phyloP scores from a whole-genome alignment of 2,113 vertebrate species.

The Paedocypris sp. region DNA sequence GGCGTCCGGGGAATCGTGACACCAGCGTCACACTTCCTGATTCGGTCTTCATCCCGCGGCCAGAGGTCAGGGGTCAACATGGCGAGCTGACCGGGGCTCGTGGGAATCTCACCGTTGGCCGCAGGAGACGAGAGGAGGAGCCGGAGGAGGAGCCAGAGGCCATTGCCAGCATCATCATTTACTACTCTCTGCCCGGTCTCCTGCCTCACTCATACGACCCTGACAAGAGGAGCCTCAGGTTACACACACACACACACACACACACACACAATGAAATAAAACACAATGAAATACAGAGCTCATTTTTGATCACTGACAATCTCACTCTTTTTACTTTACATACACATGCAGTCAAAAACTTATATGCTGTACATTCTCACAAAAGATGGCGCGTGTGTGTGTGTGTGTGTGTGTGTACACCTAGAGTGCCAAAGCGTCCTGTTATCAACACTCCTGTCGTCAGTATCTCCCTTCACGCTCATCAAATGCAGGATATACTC shows the following conservation, averaged over 20 bases:
- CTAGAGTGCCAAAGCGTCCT: constrained; percentile 85
- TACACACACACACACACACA: constrained; percentile 1
- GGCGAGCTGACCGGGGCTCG: constrained; percentile 48
- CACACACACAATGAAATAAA: background rate
- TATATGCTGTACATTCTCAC: no score
- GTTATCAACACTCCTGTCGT: constrained; percentile 88
- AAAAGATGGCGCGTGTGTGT: background rate
- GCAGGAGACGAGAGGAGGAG: constrained; percentile 64
- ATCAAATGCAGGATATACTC: constrained; percentile 58
- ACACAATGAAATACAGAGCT: background rate
- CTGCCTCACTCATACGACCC: constrained; percentile 81
- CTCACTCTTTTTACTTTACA: no score
- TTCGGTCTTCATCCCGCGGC: constrained; percentile 61
- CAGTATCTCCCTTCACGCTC: constrained; percentile 78
- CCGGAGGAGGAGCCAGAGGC: constrained; percentile 71
- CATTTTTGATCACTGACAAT: no score
- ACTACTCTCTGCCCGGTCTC: constrained; percentile 77
- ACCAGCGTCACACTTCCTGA: constrained; percentile 77
- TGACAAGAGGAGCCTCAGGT: constrained; percentile 88
- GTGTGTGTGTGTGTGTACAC: constrained; percentile 3
- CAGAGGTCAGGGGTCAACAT: constrained; percentile 56
- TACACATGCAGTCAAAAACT: no score
- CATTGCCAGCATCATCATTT: constrained; percentile 84
- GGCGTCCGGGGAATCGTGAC: constrained; percentile 72
- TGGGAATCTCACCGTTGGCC: constrained; percentile 50